A percentile compares a stretch with the other conserved stretches of the same genome.
Evolutionary conservation across 2,797 vertebrate genomes (phyloP).

Genomic region (Enteromius anoplus): DNA sequence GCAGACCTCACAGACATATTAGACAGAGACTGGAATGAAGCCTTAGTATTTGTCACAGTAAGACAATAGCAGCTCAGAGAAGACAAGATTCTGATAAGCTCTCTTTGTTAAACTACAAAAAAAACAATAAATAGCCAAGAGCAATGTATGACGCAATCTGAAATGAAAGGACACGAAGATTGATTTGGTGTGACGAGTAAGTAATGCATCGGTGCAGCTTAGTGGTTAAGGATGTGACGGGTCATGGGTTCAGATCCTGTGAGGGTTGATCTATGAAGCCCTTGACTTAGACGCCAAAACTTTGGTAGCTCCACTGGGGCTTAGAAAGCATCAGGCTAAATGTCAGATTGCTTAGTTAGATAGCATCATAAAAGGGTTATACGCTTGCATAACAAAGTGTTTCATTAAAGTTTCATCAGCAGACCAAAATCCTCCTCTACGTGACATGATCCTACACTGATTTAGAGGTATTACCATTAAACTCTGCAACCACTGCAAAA

Average conservation of each 20-base stretch:
- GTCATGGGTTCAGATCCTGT: constrained; percentile 5
- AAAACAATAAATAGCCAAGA: constrained; percentile 14
- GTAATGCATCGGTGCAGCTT: not conserved
- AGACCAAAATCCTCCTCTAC: constrained; percentile 21
- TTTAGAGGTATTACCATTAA: constrained; percentile 35
- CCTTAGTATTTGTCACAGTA: not conserved
- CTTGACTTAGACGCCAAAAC: not conserved
- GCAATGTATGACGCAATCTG: not conserved
- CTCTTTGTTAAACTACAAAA: constrained; percentile 27
- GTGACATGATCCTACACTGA: constrained; percentile 31
- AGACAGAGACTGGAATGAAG: not conserved
- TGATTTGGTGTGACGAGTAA: constrained; percentile 14
- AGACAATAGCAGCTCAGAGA: constrained; percentile 45
- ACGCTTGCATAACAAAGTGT: not conserved
- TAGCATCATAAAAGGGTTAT: not conserved
- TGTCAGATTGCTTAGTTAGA: constrained; percentile 11
- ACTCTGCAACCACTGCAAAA: constrained; percentile 12
- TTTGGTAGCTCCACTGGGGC: not conserved
- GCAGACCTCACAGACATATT: not conserved
- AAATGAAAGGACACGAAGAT: not conserved
- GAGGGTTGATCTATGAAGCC: not conserved
- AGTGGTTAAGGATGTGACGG: not conserved
- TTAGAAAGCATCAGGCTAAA: constrained; percentile 10
- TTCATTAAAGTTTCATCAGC: constrained; percentile 25
- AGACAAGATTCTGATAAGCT: constrained; percentile 10